phyloP scores from a whole-genome alignment of 2,113 vertebrate species.

The Motacilla alba region DNA sequence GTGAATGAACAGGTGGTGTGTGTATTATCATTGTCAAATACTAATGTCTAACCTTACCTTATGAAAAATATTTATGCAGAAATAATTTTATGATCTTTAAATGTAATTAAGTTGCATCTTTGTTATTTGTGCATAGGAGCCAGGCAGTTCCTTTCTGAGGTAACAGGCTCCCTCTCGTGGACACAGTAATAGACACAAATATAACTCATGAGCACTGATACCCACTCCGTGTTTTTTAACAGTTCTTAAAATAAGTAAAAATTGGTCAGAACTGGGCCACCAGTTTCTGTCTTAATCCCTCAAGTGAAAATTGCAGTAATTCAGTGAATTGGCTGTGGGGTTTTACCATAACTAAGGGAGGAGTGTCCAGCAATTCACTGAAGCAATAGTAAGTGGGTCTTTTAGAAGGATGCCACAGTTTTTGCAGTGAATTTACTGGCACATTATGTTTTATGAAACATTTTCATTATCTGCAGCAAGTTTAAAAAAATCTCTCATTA shows the following conservation, averaged over 20 bases:
- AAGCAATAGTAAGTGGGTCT: neutral
- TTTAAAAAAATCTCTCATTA: neutral
- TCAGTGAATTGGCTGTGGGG: neutral
- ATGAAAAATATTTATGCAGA: neutral
- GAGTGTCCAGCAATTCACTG: neutral
- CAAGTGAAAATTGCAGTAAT: neutral
- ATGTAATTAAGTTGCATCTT: neutral
- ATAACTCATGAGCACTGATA: accelerated
- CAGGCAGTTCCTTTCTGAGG: neutral
- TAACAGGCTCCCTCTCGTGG: conserved; percentile 22
- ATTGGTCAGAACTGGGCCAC: neutral
- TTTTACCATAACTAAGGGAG: neutral
- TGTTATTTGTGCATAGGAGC: neutral
- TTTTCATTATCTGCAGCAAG: neutral
- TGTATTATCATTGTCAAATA: neutral
- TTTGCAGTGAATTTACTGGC: neutral
- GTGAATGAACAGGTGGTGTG: neutral
- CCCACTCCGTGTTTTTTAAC: neutral
- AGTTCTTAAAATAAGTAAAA: neutral
- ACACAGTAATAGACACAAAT: neutral
- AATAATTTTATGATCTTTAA: neutral
- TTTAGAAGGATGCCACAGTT: neutral
- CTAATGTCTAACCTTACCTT: neutral
- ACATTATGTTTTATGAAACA: accelerated
- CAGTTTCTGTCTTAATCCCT: neutral